Base-by-base conservation (phyloP, 2,888 invertebrate genomes). In the Diaperis boleti region DNA sequence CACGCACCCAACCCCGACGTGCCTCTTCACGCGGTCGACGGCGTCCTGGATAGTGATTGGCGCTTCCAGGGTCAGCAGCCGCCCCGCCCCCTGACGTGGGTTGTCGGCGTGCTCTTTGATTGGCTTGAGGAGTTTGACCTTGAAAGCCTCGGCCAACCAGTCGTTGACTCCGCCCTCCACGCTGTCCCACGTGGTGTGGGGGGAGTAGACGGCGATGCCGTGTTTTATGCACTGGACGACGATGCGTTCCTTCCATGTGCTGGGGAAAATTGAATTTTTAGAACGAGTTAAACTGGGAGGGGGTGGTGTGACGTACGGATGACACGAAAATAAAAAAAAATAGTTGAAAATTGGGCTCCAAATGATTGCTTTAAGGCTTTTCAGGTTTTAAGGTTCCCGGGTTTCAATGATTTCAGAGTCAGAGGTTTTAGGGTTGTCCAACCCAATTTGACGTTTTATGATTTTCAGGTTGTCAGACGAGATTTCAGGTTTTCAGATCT, bases 151-250 rank as follows among this genome's bases (percentile, higher is more conserved):
- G 2, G 91, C 89, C n/a, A 98, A 83, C 96, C 96, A 96, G 80
- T 97, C 96, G 77, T 95, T 96, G 0, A 97, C 92, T 1, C 97
- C 97, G 4, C 91, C 92, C 60, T 83, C 79, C 3, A 93, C 86
- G 29, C 89, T 86, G 81, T 98, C 98, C 88, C 94, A 94, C 39
- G 90, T 87, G 0, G 97, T 97, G 76, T 98, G 98, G 0, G 98
- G 97, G 0, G 96, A 96, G 79, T 92, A 98, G 2, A 98, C 83
- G 0, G 94, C 92, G 68, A 98, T 95, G 61, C 89, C 87, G 64
- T 93, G 89, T 76, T 92, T 91, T 54, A 97, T 82, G 74, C 96
- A 92, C 69, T 87, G 86, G 0, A 92, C 85, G 4, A 94, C 86
- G 7, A 96, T 86, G 18, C 92, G 86, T 78, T 96, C 92, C 83